Evolutionary conservation across 2,888 invertebrate species (phyloP).

Genomic region (Eurois occulta): DNA sequence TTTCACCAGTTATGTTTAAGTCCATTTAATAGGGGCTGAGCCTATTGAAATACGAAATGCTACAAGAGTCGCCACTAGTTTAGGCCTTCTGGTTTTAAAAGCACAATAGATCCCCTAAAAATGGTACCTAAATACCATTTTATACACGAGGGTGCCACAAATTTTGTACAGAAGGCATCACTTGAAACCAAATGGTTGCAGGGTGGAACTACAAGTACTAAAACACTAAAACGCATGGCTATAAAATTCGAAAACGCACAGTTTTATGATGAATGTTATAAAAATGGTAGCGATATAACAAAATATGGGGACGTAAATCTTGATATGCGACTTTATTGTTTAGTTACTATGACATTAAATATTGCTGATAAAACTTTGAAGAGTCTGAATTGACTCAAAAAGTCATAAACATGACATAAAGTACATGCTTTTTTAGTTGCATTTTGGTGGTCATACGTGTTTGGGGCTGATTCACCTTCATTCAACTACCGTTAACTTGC

Average conservation of each 20-base stretch:
- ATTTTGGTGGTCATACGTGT: too few relatives aligned
- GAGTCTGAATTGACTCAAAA: not conserved
- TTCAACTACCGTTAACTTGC: not conserved
- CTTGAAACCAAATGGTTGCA: conserved; percentile 24
- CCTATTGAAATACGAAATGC: not conserved
- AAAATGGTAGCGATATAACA: conserved; percentile 35
- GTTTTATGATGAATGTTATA: conserved; percentile 45
- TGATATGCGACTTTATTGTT: conserved; percentile 25
- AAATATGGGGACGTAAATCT: conserved; percentile 44
- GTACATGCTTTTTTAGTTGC: too few relatives aligned
- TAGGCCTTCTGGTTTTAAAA: not conserved
- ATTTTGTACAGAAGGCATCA: conserved; percentile 23
- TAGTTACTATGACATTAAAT: conserved; percentile 10
- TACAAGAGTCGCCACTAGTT: not conserved
- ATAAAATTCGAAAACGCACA: conserved; percentile 34
- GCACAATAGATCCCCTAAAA: not conserved
- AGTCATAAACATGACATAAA: not conserved
- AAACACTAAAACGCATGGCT: conserved; percentile 26
- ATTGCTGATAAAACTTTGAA: conserved; percentile 12
- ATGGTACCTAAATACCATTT: not conserved
- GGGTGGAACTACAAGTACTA: conserved; percentile 24
- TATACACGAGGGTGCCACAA: conserved; percentile 1
- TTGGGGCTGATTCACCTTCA: not conserved
- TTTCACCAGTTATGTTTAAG: too few relatives aligned
- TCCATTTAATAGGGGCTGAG: not conserved